Percentiles rank a stretch among this genome's conserved stretches.
phyloP scores from a whole-genome alignment of 2,888 invertebrate species.

The Dolichopus griseipennis region DNA sequence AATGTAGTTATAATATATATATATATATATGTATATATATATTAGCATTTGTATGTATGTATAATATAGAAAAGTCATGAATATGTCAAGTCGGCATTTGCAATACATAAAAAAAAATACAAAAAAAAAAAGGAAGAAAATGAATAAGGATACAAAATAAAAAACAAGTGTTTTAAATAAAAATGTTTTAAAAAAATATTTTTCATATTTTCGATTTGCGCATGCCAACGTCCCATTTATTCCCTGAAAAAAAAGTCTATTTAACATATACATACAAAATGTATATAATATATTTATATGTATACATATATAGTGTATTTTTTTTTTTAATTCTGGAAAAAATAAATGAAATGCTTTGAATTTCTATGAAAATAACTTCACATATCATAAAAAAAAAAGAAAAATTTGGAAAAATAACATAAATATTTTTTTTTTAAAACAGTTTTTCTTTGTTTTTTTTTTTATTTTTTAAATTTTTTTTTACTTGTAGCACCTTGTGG shows the following conservation, averaged over 20 bases:
- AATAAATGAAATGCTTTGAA: background rate
- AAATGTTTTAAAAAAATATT: background rate
- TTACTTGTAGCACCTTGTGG: conserved; percentile 4
- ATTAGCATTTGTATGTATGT: too few relatives aligned
- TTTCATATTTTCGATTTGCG: background rate
- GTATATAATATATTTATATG: background rate
- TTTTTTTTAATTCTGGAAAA: background rate
- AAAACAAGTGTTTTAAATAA: background rate
- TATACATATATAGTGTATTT: background rate
- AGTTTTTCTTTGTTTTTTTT: too few relatives aligned
- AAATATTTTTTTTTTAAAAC: too few relatives aligned
- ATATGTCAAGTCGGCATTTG: too few relatives aligned
- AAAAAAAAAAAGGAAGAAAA: background rate
- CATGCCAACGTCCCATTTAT: background rate
- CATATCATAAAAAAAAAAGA: background rate
- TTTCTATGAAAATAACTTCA: conserved; percentile 1
- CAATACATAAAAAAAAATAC: too few relatives aligned
- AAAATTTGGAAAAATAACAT: background rate
- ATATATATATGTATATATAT: too few relatives aligned
- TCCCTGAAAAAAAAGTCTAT: background rate
- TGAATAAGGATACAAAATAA: background rate
- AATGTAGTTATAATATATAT: too few relatives aligned
- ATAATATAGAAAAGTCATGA: too few relatives aligned
- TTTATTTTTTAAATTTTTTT: background rate
- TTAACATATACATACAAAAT: background rate